These are phyloP conservation scores for Conus ventricosus DNA, from an alignment of 1,140 invertebrate species.

Conservation along the genomic window DNA sequence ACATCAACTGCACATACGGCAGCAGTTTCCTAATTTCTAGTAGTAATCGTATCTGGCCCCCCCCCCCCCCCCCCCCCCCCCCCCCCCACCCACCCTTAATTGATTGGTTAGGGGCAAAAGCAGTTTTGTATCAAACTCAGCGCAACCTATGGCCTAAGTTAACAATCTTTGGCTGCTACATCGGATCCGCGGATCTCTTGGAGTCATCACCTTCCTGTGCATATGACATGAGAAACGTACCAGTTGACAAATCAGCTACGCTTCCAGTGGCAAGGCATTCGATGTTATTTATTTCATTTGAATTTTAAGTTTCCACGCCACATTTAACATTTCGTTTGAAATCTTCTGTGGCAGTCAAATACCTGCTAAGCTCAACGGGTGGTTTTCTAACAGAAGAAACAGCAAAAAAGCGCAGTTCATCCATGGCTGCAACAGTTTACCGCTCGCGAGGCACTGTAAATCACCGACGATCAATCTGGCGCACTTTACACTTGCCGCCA, in stretches of 20 bases:
- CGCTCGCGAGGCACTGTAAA: background rate
- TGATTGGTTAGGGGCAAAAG: too few relatives aligned
- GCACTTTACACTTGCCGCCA: conserved; percentile 13
- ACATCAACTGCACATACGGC: background rate
- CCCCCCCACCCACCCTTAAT: too few relatives aligned
- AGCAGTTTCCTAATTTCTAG: background rate
- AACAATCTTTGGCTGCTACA: too few relatives aligned
- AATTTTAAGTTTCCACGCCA: background rate
- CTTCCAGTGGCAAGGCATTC: background rate
- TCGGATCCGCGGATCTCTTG: too few relatives aligned
- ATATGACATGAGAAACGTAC: background rate
- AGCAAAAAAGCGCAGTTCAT: conserved; percentile 8
- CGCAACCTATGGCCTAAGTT: too few relatives aligned
- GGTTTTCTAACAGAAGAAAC: conserved; percentile 20
- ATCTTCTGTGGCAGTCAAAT: background rate
- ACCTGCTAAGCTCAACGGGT: conserved; percentile 12
- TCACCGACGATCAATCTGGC: background rate
- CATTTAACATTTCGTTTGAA: background rate
- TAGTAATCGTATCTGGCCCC: background rate
- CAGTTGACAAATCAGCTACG: background rate
- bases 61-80: too few relatives aligned
- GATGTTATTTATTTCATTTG: background rate
- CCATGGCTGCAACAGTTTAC: background rate
- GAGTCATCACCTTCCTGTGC: too few relatives aligned
- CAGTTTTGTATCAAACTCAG: too few relatives aligned